These are phyloP conservation scores for Agrochola circellaris DNA, from an alignment of 2,888 invertebrate species.

Conservation along the genomic window DNA sequence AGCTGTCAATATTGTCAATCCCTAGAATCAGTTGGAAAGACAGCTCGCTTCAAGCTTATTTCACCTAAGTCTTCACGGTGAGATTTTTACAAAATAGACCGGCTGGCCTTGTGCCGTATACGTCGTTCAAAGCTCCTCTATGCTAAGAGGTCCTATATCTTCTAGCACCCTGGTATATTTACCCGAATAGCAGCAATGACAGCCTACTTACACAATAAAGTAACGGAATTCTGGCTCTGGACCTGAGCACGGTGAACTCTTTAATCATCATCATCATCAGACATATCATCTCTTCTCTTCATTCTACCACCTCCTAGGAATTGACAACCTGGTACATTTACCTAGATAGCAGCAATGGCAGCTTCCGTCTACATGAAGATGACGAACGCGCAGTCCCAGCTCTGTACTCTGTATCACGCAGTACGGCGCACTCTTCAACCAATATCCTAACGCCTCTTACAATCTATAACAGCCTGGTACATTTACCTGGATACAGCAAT, in stretches of 20 bases:
- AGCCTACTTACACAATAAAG: conserved; percentile 98
- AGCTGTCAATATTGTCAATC: too few relatives aligned
- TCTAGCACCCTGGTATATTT: conserved; percentile 35
- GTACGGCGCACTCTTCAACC: conserved; percentile 99
- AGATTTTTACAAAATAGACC: too few relatives aligned
- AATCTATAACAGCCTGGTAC: neutral
- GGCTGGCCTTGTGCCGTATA: too few relatives aligned
- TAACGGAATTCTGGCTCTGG: conserved; percentile 99
- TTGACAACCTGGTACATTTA: conserved; percentile 70
- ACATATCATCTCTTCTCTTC: too few relatives aligned
- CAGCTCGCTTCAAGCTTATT: too few relatives aligned
- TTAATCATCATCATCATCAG: conserved; percentile 91
- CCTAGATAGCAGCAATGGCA: conserved; percentile 99
- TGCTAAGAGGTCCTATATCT: neutral
- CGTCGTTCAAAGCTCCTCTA: neutral
- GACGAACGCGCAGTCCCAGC: conserved; percentile 99
- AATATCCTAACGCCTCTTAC: neutral
- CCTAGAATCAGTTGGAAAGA: too few relatives aligned
- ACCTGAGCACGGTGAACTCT: conserved; percentile 98
- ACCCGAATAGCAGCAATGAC: conserved; percentile 99
- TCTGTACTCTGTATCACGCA: conserved; percentile 98
- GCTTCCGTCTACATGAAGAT: conserved; percentile 99
- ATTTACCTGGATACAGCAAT: neutral
- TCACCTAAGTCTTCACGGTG: too few relatives aligned
- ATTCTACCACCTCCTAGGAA: neutral